Conservation (phyloP, 2,113 vertebrate species). For the Dicerorhinus sumatrensis region DNA sequence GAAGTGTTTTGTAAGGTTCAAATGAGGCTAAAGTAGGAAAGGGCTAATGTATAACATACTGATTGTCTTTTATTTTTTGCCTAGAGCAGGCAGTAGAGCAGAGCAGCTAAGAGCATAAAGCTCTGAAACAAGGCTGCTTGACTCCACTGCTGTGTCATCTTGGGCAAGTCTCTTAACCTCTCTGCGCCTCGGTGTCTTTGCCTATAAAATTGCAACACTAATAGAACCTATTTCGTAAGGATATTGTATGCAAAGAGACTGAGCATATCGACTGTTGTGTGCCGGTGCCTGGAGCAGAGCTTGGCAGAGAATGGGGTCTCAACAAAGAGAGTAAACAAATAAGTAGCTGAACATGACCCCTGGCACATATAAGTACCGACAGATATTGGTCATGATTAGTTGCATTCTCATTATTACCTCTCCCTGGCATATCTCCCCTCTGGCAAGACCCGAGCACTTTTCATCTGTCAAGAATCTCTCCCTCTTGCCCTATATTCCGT, state of each 20-base stretch:
- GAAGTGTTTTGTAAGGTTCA: neutral
- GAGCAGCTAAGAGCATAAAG: neutral
- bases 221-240: neutral
- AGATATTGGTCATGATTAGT: neutral
- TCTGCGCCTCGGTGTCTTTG: neutral
- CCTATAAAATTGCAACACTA: neutral
- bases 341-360: neutral
- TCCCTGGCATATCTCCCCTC: neutral
- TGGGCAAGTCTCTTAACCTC: neutral
- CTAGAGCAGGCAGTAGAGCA: neutral
- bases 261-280: no score
- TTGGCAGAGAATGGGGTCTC: neutral
- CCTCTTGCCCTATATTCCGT: neutral
- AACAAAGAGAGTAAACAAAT: neutral
- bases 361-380: rapidly evolving
- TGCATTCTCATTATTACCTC: neutral
- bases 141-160: neutral
- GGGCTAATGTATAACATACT: rapidly evolving
- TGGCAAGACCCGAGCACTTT: neutral
- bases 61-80: neutral
- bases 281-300: neutral
- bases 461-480: neutral
- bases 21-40: neutral
- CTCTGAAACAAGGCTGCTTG: neutral
- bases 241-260: neutral